Evolutionary conservation across 2,113 vertebrate species (phyloP).

Genomic region (Eonycteris spelaea): DNA sequence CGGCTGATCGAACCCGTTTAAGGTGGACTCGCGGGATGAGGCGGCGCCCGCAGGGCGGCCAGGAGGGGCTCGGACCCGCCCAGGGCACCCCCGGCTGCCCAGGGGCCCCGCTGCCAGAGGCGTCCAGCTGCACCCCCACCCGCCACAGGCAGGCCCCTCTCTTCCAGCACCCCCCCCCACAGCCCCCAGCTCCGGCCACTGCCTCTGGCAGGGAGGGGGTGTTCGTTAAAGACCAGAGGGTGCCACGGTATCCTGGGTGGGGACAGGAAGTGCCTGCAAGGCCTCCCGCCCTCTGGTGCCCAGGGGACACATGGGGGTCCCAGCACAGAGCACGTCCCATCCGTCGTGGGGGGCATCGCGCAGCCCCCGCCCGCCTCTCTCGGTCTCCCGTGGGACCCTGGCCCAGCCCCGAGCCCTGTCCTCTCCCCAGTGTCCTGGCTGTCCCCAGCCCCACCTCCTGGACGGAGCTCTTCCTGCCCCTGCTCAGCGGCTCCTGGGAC

Average conservation of each 20-base stretch:
- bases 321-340: background rate
- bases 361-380: background rate
- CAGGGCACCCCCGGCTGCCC: accelerated
- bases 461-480: background rate
- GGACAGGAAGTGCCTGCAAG: background rate
- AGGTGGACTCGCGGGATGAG: constrained; percentile 85
- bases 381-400: background rate
- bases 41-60: accelerated
- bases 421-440: background rate
- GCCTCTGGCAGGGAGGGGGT: background rate
- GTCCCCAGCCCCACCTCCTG: accelerated
- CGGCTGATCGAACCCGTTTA: constrained; percentile 87
- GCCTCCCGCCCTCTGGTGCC: too few species aligned
- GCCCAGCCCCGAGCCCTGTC: background rate
- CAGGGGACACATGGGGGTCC: too few species aligned
- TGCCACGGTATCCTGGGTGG: background rate
- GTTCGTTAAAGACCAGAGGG: background rate
- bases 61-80: background rate
- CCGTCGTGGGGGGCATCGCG: background rate
- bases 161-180: accelerated
- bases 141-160: accelerated
- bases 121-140: too few species aligned
- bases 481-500: background rate
- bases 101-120: background rate
- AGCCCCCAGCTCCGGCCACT: background rate